Evolutionary conservation across 2,113 vertebrate genomes (phyloP).

Genomic region (Cheilinus undulatus): DNA sequence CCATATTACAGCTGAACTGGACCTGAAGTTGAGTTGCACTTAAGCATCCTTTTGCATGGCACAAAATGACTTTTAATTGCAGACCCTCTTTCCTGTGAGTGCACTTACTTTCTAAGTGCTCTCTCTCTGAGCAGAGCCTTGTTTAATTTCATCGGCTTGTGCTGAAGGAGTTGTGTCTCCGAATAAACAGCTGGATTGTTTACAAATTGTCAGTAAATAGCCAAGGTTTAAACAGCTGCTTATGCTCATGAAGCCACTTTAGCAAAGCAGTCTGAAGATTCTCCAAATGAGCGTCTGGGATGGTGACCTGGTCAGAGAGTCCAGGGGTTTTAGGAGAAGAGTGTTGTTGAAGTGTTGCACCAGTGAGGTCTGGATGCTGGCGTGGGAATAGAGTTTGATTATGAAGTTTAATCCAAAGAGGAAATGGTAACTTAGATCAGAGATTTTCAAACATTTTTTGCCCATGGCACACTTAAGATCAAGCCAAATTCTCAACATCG

Average conservation of each 20-base stretch:
- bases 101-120: slow-evolving; percentile 22
- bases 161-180: slow-evolving; percentile 73
- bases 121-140: slow-evolving; percentile 52
- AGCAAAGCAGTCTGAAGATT: slow-evolving; percentile 20
- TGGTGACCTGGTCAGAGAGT: slow-evolving; percentile 20
- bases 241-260: slow-evolving; percentile 65
- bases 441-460: too few species aligned
- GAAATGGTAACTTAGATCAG: slow-evolving; percentile 15
- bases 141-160: slow-evolving; percentile 77
- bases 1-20: too few species aligned
- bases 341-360: not conserved
- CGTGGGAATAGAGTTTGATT: not conserved
- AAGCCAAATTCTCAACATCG: too few species aligned
- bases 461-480: too few species aligned
- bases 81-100: not conserved
- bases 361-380: not conserved
- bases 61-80: not conserved
- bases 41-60: not conserved
- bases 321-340: not conserved
- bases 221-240: slow-evolving; percentile 83
- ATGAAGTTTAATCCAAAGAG: slow-evolving; percentile 1
- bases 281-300: slow-evolving; percentile 32
- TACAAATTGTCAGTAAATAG: slow-evolving; percentile 82
- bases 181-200: slow-evolving; percentile 82
- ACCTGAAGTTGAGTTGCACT: not conserved